Evolutionary conservation across 1,140 invertebrate genomes (phyloP).

Genomic region (Pseudoatta argentina): DNA sequence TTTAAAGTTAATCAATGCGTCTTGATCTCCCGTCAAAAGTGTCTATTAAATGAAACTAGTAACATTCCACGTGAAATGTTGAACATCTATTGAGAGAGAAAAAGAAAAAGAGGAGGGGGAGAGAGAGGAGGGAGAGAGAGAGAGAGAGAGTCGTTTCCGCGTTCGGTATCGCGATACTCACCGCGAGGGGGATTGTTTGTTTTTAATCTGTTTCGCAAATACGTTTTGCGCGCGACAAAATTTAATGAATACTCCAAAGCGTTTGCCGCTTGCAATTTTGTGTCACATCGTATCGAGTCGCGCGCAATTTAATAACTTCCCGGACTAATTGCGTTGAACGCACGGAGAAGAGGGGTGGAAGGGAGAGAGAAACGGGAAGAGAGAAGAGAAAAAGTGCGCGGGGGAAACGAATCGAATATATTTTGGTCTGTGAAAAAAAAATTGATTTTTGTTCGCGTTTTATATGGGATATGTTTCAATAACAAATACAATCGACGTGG

Average conservation of each 20-base stretch:
- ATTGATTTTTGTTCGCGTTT: conserved; percentile 57
- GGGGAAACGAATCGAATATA: conserved; percentile 56
- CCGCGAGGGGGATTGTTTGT: conserved; percentile 64
- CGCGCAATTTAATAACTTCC: conserved; percentile 62
- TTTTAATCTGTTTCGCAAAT: conserved; percentile 71
- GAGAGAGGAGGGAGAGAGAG: conserved; percentile 15
- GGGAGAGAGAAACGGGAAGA: not conserved
- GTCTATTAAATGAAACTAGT: conserved; percentile 20
- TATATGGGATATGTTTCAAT: conserved; percentile 57
- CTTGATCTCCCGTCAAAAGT: not conserved
- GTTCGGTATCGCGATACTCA: conserved; percentile 59
- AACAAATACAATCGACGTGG: conserved; percentile 58
- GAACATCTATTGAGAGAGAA: not conserved
- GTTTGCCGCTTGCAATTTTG: conserved; percentile 63
- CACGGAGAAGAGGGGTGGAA: not conserved
- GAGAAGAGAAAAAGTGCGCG: conserved; percentile 22
- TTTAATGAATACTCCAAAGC: conserved; percentile 64
- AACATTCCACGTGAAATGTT: not conserved
- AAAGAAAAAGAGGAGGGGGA: not conserved
- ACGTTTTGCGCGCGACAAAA: conserved; percentile 53
- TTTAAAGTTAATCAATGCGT: conserved; percentile 15
- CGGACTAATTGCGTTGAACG: conserved; percentile 57
- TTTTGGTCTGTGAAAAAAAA: conserved; percentile 53
- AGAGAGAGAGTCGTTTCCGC: conserved; percentile 17
- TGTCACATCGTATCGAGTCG: conserved; percentile 63